Percentiles rank a stretch among this genome's conserved stretches.
These are phyloP conservation scores for Hirtodrosophila trivittata DNA, from an alignment of 2,888 invertebrate genomes.

Conservation along the genomic window DNA sequence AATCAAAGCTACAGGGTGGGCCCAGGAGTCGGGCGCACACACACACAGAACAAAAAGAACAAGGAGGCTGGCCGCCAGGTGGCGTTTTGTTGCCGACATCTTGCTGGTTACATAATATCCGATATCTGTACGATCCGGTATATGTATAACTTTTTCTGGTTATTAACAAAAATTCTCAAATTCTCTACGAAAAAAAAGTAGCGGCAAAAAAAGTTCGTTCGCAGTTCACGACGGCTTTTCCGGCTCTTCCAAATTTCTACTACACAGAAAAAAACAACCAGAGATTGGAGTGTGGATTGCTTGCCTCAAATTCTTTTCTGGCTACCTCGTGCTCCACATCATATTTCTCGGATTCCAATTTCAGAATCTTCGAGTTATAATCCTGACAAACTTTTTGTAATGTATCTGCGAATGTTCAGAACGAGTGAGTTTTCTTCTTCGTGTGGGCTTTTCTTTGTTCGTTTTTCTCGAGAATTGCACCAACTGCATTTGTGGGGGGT, in stretches of 20 bases:
- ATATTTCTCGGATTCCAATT: slow-evolving; percentile 90
- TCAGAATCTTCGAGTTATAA: slow-evolving; percentile 82
- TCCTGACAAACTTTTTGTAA: slow-evolving; percentile 81
- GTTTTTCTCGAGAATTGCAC: slow-evolving; percentile 18
- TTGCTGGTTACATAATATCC: too few species aligned
- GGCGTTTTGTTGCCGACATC: slow-evolving; percentile 55
- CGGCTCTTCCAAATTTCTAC: slow-evolving; percentile 7
- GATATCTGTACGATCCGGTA: too few species aligned
- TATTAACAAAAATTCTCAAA: slow-evolving; percentile 40
- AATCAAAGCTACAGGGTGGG: slow-evolving; percentile 35
- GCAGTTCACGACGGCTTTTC: slow-evolving; percentile 35
- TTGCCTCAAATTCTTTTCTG: slow-evolving; percentile 98
- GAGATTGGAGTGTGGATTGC: slow-evolving; percentile 72
- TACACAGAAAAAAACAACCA: slow-evolving; percentile 25
- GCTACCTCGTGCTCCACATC: slow-evolving; percentile 98
- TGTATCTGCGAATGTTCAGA: slow-evolving; percentile 76
- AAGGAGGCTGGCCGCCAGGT: slow-evolving; percentile 40
- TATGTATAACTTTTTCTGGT: slow-evolving; percentile 28
- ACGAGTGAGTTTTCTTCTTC: slow-evolving; percentile 38
- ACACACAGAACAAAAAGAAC: slow-evolving; percentile 29
- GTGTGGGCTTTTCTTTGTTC: slow-evolving; percentile 2
- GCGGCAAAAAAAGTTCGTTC: slow-evolving; percentile 34
- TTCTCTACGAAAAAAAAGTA: slow-evolving; percentile 37
- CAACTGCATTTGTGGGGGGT: slow-evolving; percentile 14
- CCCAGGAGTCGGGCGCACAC: slow-evolving; percentile 36